Evolutionary conservation across 1,140 invertebrate genomes (phyloP), one percentile per base, ranked within the genome.

Genomic region (Drosophila pandora): DNA sequence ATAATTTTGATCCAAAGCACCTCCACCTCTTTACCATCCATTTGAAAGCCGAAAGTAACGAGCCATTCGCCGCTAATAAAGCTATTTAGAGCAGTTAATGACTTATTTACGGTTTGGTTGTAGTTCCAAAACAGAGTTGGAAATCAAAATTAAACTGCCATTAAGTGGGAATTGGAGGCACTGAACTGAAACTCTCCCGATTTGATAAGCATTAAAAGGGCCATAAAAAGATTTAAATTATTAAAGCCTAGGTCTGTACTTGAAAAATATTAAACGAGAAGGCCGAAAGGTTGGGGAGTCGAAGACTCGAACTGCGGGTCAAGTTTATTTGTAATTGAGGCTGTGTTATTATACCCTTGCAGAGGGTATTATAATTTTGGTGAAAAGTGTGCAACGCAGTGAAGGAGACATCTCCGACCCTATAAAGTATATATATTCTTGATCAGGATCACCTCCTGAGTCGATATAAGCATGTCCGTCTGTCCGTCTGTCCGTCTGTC

Each of bases 41-140:
- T 56, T 52, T 28, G 28, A 21, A 67, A 39, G 3, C 22, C 63
- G 50, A 32, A 37, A 12, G 48, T 53, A 43, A 52, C 17, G 32
- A 76, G 76, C 82, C 74, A 78, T 67, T 88, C 79, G 23, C 67
- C 48, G 52, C 83, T 88, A 88, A 88, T 88, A 88, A 88, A 88
- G 83, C 72, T 65, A 79, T 88, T 88, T 79, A 83, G 70, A 69
- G 62, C 41, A 79, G 79, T 79, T 88, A 89, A 88, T 88, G 83
- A 83, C 83, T 76, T 89, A 88, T 83, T 88, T 88, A 89, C 70
- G 45, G 47, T 58, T 30, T 63, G 74, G 74, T 81, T 55, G 52
- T 21, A 74, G 49, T 47, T 50, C 55, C 21, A 13, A 55, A 63
- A 52, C 25, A 73, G 54, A 81, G 65, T 72, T 87, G 74, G 47